phyloP scores from a whole-genome alignment of 2,113 vertebrate species.

The Peucedramus taeniatus region DNA sequence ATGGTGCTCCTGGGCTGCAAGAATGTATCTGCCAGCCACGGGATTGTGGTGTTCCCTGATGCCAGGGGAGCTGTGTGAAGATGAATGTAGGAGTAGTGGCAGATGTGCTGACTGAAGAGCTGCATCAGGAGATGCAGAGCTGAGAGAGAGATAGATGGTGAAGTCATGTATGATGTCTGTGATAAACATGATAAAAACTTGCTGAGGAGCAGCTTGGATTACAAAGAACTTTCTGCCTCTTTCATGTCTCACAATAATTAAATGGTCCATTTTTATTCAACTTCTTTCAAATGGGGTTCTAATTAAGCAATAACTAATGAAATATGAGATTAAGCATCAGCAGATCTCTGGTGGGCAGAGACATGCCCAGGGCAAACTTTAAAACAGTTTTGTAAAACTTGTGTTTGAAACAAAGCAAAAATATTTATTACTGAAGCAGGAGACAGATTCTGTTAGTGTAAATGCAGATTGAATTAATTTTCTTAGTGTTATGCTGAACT shows the following conservation, averaged over 20 bases:
- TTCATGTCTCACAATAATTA: constrained; percentile 15
- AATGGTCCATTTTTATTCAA: not conserved
- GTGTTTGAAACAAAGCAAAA: not conserved
- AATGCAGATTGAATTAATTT: not conserved
- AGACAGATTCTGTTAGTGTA: not conserved
- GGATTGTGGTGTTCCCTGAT: not conserved
- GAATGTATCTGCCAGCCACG: not conserved
- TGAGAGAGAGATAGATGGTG: not conserved
- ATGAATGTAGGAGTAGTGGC: not conserved
- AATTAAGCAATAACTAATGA: constrained; percentile 44
- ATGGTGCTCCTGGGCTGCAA: not conserved
- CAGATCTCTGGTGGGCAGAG: not conserved
- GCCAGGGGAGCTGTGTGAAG: not conserved
- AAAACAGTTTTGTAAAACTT: not conserved
- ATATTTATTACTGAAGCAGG: not conserved
- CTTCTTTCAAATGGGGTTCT: constrained; percentile 3
- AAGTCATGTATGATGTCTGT: not conserved
- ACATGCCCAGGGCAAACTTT: not conserved
- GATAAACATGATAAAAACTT: constrained; percentile 23
- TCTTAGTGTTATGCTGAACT: not conserved
- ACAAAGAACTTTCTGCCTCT: not conserved
- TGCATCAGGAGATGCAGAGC: not conserved
- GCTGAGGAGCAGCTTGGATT: constrained; percentile 20
- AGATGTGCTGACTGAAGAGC: constrained; percentile 10
- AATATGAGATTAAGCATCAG: not conserved